phyloP scores from a whole-genome alignment of 92 coral and sea anemone genomes.

The Phenganax subtilis region DNA sequence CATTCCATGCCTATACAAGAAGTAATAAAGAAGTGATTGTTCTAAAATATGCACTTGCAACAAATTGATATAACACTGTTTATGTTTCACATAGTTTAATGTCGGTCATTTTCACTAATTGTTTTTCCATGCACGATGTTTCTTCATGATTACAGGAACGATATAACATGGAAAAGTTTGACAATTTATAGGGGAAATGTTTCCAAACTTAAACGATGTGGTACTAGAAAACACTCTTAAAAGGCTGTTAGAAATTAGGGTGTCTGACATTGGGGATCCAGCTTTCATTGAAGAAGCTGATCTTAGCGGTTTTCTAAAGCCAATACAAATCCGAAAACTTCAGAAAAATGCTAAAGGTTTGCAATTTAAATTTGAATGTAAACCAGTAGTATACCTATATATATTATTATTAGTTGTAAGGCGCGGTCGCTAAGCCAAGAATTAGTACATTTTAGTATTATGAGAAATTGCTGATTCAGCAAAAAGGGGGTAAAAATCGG shows the following conservation, averaged over 20 bases:
- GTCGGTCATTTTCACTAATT: background rate
- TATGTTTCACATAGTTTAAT: background rate
- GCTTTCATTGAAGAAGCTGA: conserved; percentile 19
- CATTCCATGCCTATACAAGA: background rate
- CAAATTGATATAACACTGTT: background rate
- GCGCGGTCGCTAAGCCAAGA: too few relatives aligned
- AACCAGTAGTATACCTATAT: too few relatives aligned
- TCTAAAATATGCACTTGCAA: conserved; percentile 19
- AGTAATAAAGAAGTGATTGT: conserved; percentile 9
- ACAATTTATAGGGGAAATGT: background rate
- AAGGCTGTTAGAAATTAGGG: conserved; percentile 3
- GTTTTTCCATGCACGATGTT: background rate
- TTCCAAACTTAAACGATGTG: conserved; percentile 13
- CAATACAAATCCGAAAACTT: conserved; percentile 5
- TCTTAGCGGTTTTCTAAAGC: conserved; percentile 13
- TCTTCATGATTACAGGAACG: background rate
- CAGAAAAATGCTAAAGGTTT: conserved; percentile 6
- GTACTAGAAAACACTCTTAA: conserved; percentile 1
- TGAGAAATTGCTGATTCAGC: too few relatives aligned
- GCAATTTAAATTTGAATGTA: too few relatives aligned
- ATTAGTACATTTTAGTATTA: too few relatives aligned
- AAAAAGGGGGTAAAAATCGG: too few relatives aligned
- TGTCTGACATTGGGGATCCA: conserved; percentile 2
- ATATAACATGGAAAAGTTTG: background rate
- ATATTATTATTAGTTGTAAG: too few relatives aligned